Conservation (phyloP, 2,888 invertebrate species). For the Maniola hyperantus region DNA sequence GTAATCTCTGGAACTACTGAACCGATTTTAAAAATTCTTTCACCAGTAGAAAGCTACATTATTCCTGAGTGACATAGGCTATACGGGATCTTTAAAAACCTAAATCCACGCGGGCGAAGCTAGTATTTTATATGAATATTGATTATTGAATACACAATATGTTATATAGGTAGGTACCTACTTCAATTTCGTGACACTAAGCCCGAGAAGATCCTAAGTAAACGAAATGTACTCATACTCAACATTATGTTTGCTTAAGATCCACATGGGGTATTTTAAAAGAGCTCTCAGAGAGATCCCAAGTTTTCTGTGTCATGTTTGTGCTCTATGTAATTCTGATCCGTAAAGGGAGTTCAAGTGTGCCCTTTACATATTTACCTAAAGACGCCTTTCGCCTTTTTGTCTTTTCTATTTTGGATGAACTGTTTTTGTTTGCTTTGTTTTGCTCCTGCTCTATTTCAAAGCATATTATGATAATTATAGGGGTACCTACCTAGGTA, state of each 20-base stretch:
- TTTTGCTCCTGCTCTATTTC: background rate
- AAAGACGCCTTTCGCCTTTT: background rate
- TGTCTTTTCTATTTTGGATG: slow-evolving; percentile 1
- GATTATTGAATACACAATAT: background rate
- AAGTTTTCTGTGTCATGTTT: slow-evolving; percentile 9
- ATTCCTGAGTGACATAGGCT: too few species aligned
- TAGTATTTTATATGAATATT: too few species aligned
- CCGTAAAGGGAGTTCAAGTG: slow-evolving; percentile 10
- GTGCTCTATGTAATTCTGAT: slow-evolving; percentile 11
- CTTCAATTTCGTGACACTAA: slow-evolving; percentile 6
- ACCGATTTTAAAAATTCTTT: too few species aligned
- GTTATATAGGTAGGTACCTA: background rate
- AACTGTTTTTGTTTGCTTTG: background rate
- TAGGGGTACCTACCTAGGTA: too few species aligned
- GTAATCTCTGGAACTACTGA: too few species aligned
- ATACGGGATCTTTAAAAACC: too few species aligned
- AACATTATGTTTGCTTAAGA: slow-evolving; percentile 16
- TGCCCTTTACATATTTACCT: background rate
- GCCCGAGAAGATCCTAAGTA: slow-evolving; percentile 13
- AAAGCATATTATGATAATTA: background rate
- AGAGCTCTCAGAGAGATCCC: slow-evolving; percentile 11
- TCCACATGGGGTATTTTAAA: slow-evolving; percentile 14
- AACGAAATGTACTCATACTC: slow-evolving; percentile 18
- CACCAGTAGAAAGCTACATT: too few species aligned
- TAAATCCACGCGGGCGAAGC: too few species aligned